Evolutionary conservation across 2,113 vertebrate species (phyloP), one percentile per base, ranked within the genome.

Genomic region (Podiceps cristatus): DNA sequence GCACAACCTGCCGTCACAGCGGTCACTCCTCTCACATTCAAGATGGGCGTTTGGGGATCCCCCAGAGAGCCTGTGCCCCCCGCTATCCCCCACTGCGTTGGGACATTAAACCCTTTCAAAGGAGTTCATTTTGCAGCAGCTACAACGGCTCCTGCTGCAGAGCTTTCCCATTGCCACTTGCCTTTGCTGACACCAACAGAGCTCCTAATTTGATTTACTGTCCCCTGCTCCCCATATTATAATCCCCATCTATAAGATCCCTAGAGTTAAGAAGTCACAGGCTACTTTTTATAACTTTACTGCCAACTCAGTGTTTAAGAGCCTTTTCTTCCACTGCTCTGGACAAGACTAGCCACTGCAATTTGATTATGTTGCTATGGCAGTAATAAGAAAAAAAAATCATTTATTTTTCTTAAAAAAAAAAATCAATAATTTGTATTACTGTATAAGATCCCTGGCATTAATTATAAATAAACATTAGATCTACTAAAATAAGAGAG

Each of bases 391-490:
- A 76, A 86, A 91, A 86, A 44, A 71, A 95, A 91, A 58, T 72
- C 13, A 73, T 59, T 88, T 89, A 0, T 93, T 76, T 77, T 63
- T 62, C 71, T 87, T 87, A 23, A 78, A 95, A 94, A 76, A 77
- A 27, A 62, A 69, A 83, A 84, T 92, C 92, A 93, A 69, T 89
- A 95, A 96, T 84, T 95, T 77, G 44, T 88, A 94, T 95, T 93
- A 73, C 58, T 64, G 37, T 66, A 62, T 60, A 89, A 97, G 75
- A 60, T 84, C 86, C n/a, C 71, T 56, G 66, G 76, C 78, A 86
- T 96, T 92, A 96, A 96, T 96, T 97, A 96, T 93, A 97, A 96
- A 97, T 97, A 97, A 96, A 95, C 60, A 77, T 88, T 94, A 89
- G 71, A 83, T 55, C 45, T 90, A 74, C 85, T 95, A 83, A 94